These are phyloP conservation scores for Acronicta aceris DNA, from an alignment of 2,888 invertebrate genomes.

Conservation along the genomic window DNA sequence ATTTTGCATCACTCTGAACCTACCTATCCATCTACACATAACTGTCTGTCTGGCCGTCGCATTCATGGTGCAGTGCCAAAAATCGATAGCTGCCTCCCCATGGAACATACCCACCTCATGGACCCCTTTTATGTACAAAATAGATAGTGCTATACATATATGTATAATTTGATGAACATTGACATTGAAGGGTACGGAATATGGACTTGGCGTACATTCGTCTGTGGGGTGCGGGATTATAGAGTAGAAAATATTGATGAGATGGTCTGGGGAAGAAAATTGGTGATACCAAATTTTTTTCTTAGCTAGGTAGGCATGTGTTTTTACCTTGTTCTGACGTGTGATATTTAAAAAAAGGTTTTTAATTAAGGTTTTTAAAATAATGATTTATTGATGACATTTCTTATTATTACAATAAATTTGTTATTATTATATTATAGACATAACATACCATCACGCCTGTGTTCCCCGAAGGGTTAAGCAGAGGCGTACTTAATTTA, in stretches of 20 bases:
- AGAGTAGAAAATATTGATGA: slow-evolving; percentile 24
- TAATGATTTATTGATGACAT: no score
- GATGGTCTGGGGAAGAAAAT: slow-evolving; percentile 3
- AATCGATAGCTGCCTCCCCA: slow-evolving; percentile 61
- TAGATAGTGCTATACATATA: no score
- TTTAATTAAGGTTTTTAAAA: no score
- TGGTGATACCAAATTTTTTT: not conserved
- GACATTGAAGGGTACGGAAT: slow-evolving; percentile 50
- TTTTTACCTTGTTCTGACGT: no score
- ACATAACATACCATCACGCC: no score
- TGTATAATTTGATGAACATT: slow-evolving; percentile 38
- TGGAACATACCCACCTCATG: slow-evolving; percentile 47
- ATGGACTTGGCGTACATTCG: slow-evolving; percentile 2
- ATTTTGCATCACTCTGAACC: slow-evolving; percentile 16
- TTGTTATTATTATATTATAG: no score
- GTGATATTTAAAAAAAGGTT: no score
- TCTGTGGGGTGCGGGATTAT: slow-evolving; percentile 12
- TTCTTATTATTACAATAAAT: no score
- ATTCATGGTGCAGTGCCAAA: slow-evolving; percentile 56
- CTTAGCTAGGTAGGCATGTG: no score
- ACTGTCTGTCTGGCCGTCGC: slow-evolving; percentile 54
- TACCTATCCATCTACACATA: slow-evolving; percentile 20
- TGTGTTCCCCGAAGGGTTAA: no score
- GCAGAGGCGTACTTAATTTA: no score
- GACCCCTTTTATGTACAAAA: slow-evolving; percentile 20